Evolutionary conservation across 2,113 vertebrate genomes (phyloP).

Genomic region (Pimephales promelas): DNA sequence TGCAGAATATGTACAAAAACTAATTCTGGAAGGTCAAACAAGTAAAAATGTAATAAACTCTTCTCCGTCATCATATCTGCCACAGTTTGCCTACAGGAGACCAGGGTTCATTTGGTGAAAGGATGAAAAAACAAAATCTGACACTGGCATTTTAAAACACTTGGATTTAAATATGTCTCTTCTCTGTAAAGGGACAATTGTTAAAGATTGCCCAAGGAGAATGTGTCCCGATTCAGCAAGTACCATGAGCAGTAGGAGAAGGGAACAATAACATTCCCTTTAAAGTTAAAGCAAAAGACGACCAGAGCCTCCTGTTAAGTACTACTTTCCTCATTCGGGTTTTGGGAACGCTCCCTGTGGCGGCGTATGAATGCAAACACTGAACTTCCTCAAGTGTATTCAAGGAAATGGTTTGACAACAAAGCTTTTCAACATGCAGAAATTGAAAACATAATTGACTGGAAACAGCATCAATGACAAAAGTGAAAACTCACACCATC

Average conservation of each 20-base stretch:
- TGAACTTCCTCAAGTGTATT: constrained; percentile 2
- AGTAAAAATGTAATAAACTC: constrained; percentile 56
- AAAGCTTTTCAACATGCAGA: neutral
- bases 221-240: constrained; percentile 52
- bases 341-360: neutral
- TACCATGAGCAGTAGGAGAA: constrained; percentile 36
- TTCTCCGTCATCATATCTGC: neutral
- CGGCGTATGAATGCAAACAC: constrained; percentile 1
- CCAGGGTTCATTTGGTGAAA: constrained; percentile 6
- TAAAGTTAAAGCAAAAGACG: constrained; percentile 45
- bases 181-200: constrained; percentile 60
- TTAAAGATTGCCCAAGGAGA: constrained; percentile 55
- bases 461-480: constrained; percentile 45
- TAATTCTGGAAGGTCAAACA: constrained; percentile 55
- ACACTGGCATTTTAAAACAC: constrained; percentile 57
- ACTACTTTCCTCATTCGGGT: constrained; percentile 48
- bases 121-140: constrained; percentile 36
- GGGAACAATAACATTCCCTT: constrained; percentile 59
- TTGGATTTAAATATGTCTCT: constrained; percentile 33
- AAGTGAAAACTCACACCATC: neutral
- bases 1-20: constrained; percentile 51
- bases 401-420: constrained; percentile 33
- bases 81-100: neutral
- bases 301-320: neutral
- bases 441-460: constrained; percentile 39